Evolutionary conservation across 1,140 invertebrate genomes (phyloP), one percentile per base, ranked within the genome.

Genomic region (Helicoverpa zea): DNA sequence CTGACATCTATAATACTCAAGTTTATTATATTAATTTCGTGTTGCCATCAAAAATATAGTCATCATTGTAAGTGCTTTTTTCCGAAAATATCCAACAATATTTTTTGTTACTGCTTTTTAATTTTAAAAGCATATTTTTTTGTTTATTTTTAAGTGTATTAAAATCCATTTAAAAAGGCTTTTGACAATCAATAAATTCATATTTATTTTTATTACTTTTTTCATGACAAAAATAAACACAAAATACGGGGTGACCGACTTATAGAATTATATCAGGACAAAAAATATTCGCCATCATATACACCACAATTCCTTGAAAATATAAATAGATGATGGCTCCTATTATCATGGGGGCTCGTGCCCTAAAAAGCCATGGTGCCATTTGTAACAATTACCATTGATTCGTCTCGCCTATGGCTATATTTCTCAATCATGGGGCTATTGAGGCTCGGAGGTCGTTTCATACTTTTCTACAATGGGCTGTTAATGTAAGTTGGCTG

Each of bases 1-100:
- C 16, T 87, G 88, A 90, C 89, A 91, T 89, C 87, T 89, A 84
- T 86, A 76, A 89, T 90, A 91, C 91, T 92, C 87, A 91, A 90
- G 59, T 89, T 90, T 88, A 90, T 89, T 91, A 89, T 82, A 91
- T 88, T 88, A 87, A 90, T 86, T 88, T 87, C 86, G 86, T 88
- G 43, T 68, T n/a, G 64, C 47, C 64, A 68, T 68, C 43, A 68
- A 10, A n/a, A 16, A 16, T 49, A 43, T 43, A 43, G 35, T 18
- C 47, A 66, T 66, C 9, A 66, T 49, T 18, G 64, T 68, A 16
- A 12, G 35, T 68, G 12, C 18, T 68, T 68, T 49, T 2, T 11
- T 13, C 10, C 5, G 13, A n/a, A 35, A 16, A 10, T 66, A 11
- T 9, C 18, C 18, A 12, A 18, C 3, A 10, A 58, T 23, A 58